Evolutionary conservation across 1,140 invertebrate species (phyloP).

Genomic region (Drosophila repleta): DNA sequence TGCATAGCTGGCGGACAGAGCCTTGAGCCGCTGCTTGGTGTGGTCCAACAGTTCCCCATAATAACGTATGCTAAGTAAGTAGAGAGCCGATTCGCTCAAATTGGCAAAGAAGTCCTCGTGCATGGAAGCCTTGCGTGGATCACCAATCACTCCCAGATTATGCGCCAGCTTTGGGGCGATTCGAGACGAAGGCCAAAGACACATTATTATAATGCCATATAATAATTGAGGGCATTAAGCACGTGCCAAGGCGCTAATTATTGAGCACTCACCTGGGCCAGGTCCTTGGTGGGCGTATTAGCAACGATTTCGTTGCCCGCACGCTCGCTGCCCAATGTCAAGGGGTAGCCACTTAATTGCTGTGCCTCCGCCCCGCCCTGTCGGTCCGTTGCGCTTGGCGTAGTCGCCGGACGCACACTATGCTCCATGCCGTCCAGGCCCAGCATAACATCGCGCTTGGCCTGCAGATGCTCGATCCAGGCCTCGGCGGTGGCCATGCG

Average conservation of each 20-base stretch:
- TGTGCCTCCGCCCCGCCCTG: slow-evolving; percentile 9
- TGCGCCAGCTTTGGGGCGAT: slow-evolving; percentile 61
- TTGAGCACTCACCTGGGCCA: slow-evolving; percentile 65
- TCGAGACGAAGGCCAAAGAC: slow-evolving; percentile 5
- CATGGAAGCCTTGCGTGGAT: slow-evolving; percentile 79
- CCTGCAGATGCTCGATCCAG: slow-evolving; percentile 78
- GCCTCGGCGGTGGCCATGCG: slow-evolving; percentile 77
- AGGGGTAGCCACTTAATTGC: slow-evolving; percentile 24
- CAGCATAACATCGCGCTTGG: slow-evolving; percentile 66
- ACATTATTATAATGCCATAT: neutral
- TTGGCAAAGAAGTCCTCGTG: slow-evolving; percentile 83
- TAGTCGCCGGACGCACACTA: neutral
- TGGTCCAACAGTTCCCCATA: slow-evolving; percentile 76
- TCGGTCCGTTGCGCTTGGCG: neutral
- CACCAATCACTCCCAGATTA: slow-evolving; percentile 74
- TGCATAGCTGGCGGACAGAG: slow-evolving; percentile 65
- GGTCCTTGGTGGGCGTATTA: slow-evolving; percentile 76
- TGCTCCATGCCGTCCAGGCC: slow-evolving; percentile 60
- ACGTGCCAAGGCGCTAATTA: slow-evolving; percentile 31
- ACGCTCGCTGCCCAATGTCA: slow-evolving; percentile 27
- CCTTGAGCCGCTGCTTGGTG: slow-evolving; percentile 65
- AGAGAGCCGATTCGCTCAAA: slow-evolving; percentile 74
- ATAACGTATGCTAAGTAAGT: slow-evolving; percentile 69
- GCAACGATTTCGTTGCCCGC: slow-evolving; percentile 64
- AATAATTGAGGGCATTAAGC: slow-evolving; percentile 4